These are phyloP conservation scores for Protomyctophum bolini DNA, from an alignment of 2,113 vertebrate species.

Conservation along the genomic window DNA sequence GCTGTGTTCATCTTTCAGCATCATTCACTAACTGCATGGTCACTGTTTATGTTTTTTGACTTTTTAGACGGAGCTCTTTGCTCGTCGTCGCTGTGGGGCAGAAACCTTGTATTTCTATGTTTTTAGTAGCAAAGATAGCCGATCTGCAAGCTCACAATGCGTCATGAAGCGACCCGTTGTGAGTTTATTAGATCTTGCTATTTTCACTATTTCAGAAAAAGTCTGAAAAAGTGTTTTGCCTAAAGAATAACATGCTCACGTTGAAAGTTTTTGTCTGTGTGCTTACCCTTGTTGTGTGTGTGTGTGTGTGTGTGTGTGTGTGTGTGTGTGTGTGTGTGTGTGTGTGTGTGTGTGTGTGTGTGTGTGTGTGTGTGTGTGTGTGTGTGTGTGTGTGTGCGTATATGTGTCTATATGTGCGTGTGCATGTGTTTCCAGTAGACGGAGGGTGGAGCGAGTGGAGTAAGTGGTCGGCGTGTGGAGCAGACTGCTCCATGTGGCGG, in stretches of 20 bases:
- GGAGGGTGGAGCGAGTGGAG: slow-evolving; percentile 97
- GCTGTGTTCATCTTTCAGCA: slow-evolving; percentile 1
- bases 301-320: slow-evolving; percentile 17
- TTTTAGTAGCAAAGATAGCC: too few relatives aligned
- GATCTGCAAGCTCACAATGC: neutral
- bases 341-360: slow-evolving; percentile 15
- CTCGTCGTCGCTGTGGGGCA: too few relatives aligned
- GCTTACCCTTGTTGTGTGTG: slow-evolving; percentile 24
- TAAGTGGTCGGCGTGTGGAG: slow-evolving; percentile 92
- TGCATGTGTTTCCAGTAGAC: slow-evolving; percentile 81
- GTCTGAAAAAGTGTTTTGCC: neutral
- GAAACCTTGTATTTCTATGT: too few relatives aligned
- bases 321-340: slow-evolving; percentile 4
- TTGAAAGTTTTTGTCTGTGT: slow-evolving; percentile 17
- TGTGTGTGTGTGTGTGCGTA: neutral
- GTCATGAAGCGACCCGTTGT: too few relatives aligned
- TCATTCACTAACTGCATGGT: too few relatives aligned
- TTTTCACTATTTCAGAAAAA: too few relatives aligned
- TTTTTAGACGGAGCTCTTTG: too few relatives aligned
- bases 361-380: slow-evolving; percentile 9
- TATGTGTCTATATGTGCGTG: slow-evolving; percentile 6
- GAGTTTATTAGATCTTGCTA: too few relatives aligned
- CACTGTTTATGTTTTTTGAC: too few relatives aligned
- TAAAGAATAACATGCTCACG: neutral
- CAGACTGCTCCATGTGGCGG: slow-evolving; percentile 94